Evolutionary conservation across 2,888 invertebrate species (phyloP), one percentile per base, ranked within the genome.

Genomic region (Acleris literana): DNA sequence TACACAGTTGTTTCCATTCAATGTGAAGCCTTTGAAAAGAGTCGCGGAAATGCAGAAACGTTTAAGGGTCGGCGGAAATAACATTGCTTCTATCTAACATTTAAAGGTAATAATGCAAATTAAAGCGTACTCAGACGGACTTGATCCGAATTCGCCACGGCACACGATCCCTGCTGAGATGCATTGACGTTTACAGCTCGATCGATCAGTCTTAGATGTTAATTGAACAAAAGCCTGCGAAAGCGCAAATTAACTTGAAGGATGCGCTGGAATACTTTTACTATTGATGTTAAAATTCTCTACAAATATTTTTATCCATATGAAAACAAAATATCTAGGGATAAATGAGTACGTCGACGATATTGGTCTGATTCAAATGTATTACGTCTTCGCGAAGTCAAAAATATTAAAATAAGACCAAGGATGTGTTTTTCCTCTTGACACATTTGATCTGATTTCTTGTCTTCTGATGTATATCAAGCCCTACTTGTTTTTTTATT

Each of bases 81-180:
- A 44, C 64, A 43, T 60, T 29, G 64, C 48, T 25, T 46, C 52
- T 22, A 39, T 29, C 63, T 56, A 55, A 54, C 56, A 55, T 56
- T 65, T 52, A 61, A 56, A 61, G 60, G 49, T 56, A 61, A 61
- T 65, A 65, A 65, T 65, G 65, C 61, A 65, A 65, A 65, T 65
- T 65, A 65, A 61, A 56, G 65, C 61, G 61, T 56, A 33, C 56
- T 65, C 51, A 44, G 29, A 33, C 9, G 51, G 33, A 61, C 65
- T 61, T 65, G 65, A 61, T 54, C 43, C 5, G 61, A 49, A 52
- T 65, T 18, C 55, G 22, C 57, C 52, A 39, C 43, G 22, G 49
- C 39, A 20, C 55, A 6, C 3, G 57, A 20, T 17, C 9, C 29
- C 33, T 33, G 22, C 20, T 18, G 59, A 43, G 64, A 60, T 59